phyloP scores from a whole-genome alignment of 1,140 invertebrate species.

The Drosophila mauritiana region DNA sequence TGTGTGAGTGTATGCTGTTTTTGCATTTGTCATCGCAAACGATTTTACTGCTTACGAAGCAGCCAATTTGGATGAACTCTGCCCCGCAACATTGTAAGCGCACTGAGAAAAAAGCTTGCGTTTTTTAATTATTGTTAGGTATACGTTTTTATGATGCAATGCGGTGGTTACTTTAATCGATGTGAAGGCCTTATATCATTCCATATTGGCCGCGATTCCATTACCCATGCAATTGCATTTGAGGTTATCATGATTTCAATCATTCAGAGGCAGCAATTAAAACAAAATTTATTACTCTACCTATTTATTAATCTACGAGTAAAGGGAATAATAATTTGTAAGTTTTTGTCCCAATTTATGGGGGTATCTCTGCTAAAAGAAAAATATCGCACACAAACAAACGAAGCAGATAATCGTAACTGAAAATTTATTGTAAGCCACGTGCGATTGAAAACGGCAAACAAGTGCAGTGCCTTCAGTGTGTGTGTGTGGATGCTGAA shows the following conservation, averaged over 20 bases:
- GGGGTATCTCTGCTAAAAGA: constrained; percentile 30
- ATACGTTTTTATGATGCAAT: too few species aligned
- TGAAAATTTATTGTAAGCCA: constrained; percentile 72
- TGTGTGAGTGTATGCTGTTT: constrained; percentile 42
- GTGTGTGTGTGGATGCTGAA: constrained; percentile 2
- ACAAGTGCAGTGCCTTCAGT: constrained; percentile 42
- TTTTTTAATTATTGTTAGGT: too few species aligned
- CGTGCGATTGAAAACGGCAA: constrained; percentile 66
- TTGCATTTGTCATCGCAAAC: constrained; percentile 74
- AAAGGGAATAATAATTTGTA: too few species aligned
- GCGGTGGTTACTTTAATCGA: too few species aligned
- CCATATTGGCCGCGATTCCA: too few species aligned
- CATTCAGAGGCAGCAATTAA: too few species aligned
- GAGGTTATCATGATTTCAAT: too few species aligned
- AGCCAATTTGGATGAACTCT: constrained; percentile 59
- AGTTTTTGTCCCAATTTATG: background rate
- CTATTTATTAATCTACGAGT: too few species aligned
- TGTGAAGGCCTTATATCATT: background rate
- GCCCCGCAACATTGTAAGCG: background rate
- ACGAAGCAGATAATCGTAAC: constrained; percentile 45
- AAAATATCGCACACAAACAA: constrained; percentile 21
- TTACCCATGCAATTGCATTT: too few species aligned
- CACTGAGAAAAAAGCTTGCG: background rate
- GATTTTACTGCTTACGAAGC: constrained; percentile 61
- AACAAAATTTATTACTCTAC: too few species aligned